Evolutionary conservation across 1,140 invertebrate species (phyloP), one percentile per base, ranked within the genome.

Genomic region (Drosophila pseudoananassae): DNA sequence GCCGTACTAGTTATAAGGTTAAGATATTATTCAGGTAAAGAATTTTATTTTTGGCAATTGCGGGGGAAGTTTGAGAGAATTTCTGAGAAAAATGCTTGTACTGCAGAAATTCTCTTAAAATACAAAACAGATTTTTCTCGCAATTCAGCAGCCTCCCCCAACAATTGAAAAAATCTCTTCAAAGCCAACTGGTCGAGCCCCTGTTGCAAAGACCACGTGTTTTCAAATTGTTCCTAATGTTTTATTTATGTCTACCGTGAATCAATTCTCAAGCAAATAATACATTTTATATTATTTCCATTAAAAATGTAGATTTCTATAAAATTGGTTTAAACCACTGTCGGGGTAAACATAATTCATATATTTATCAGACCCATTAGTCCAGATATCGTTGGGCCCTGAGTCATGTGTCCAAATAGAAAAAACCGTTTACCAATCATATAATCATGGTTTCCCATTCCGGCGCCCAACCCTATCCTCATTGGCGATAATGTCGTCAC

Each of bases 111-210:
- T 46, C 43, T 46, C 43, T 46, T 46, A 20, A 43, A 43, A 40
- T 15, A 7, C 9, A 3, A 12, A 12, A 36, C 33, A 36, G 10
- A 36, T 17, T 43, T 43, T 43, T 43, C 40, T 55, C 51, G 23
- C 6, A 52, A 69, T 69, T 69, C 66, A 70, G 66, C 63, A 68
- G 54, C 50, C 25, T 33, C 31, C 31, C 31, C 7, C 29, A 36
- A 36, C 25, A 20, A 20, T 20, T 20, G 20, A 20, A 20, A 20
- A 33, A 33, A 10, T 10, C 31, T 29, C 27, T 29, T 29, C 8
- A 31, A 9, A n/a, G n/a, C n/a, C n/a, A n/a, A 50, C 52, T 65
- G 54, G 80, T 47, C 77, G 71, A 76, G 76, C 79, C 76, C 65
- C 76, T 43, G 5, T 14, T 1, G 2, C 17, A 43, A 43, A 43